phyloP scores from a whole-genome alignment of 92 coral and sea anemone genomes.

The Epizoanthus stellaris region DNA sequence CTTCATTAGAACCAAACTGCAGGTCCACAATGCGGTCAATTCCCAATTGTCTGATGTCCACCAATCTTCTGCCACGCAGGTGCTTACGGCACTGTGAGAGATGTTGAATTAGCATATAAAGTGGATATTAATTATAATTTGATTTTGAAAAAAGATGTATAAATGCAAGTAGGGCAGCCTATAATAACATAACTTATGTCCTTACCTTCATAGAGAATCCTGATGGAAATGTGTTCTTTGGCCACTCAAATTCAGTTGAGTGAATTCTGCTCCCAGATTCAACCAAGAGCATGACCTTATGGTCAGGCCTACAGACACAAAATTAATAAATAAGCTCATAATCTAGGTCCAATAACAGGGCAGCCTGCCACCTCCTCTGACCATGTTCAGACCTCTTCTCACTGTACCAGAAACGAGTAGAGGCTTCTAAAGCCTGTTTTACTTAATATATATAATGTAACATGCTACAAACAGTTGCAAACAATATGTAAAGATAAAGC shows the following conservation, averaged over 20 bases:
- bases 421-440: too few species aligned
- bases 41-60: constrained; percentile 88
- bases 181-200: neutral
- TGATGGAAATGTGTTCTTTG: constrained; percentile 90
- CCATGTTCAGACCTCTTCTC: neutral
- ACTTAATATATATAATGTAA: too few species aligned
- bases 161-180: neutral
- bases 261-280: constrained; percentile 90
- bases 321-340: neutral
- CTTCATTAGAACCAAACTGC: constrained; percentile 97
- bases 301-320: constrained; percentile 75
- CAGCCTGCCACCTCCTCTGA: neutral
- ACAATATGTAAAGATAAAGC: too few species aligned
- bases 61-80: constrained; percentile 82
- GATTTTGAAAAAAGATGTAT: neutral
- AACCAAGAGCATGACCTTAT: constrained; percentile 83
- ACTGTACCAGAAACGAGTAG: neutral
- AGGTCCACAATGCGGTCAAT: constrained; percentile 94
- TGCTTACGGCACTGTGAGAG: constrained; percentile 88
- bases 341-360: neutral
- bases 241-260: constrained; percentile 99
- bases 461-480: too few species aligned
- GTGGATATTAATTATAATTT: neutral
- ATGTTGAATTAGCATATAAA: neutral
- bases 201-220: constrained; percentile 98